phyloP scores from a whole-genome alignment of 1,140 invertebrate species.

The Branchinecta lindahli region DNA sequence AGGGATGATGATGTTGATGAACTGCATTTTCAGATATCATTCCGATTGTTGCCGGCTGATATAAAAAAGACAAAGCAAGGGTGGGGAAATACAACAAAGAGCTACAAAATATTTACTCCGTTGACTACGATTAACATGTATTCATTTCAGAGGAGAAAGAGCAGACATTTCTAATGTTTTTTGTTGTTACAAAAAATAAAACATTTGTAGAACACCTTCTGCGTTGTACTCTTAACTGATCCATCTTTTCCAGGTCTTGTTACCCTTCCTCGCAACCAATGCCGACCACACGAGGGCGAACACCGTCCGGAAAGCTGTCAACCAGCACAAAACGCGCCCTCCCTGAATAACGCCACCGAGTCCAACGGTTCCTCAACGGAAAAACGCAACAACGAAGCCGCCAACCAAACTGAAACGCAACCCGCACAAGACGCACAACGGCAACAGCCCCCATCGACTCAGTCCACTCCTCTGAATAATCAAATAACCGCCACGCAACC shows the following conservation, averaged over 20 bases:
- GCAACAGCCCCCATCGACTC: slow-evolving; percentile 14
- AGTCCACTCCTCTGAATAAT: neutral
- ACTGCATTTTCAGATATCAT: too few species aligned
- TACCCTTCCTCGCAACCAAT: slow-evolving; percentile 53
- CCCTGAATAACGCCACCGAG: neutral
- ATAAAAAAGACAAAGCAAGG: too few species aligned
- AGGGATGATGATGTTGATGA: too few species aligned
- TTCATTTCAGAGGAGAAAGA: too few species aligned
- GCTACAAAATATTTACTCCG: too few species aligned
- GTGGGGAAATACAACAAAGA: too few species aligned
- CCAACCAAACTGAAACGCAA: slow-evolving; percentile 17
- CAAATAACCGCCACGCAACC: neutral
- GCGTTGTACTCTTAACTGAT: too few species aligned
- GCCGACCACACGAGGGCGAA: slow-evolving; percentile 21
- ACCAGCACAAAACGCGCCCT: slow-evolving; percentile 21
- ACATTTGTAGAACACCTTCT: too few species aligned
- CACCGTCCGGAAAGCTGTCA: slow-evolving; percentile 22
- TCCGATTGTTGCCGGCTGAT: too few species aligned
- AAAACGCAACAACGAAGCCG: slow-evolving; percentile 20
- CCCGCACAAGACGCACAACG: slow-evolving; percentile 25
- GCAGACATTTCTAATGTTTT: too few species aligned
- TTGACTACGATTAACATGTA: too few species aligned
- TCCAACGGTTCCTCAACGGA: neutral
- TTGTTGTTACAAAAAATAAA: too few species aligned
- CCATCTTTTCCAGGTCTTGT: slow-evolving; percentile 45